A percentile compares a stretch with the other conserved stretches of the same genome.
Evolutionary conservation across 2,113 vertebrate genomes (phyloP).

Genomic region (Microtus ochrogaster): DNA sequence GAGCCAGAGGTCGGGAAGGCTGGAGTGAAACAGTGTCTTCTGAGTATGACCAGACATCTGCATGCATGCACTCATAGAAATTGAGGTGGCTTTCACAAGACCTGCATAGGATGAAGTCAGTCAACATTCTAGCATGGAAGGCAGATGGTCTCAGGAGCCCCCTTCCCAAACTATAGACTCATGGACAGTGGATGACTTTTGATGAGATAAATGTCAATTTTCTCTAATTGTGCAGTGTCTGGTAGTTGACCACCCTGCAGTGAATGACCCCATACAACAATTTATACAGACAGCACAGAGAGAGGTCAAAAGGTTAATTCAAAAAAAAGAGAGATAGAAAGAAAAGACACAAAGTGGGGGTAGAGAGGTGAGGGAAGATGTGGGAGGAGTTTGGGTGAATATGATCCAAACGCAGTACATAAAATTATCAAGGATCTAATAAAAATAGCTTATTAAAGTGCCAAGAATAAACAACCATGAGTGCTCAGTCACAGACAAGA

Average conservation of each 20-base stretch:
- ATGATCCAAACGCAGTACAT: not conserved
- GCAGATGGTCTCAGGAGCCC: not conserved
- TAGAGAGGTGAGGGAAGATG: not conserved
- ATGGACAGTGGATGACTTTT: not conserved
- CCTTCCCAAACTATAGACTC: not conserved
- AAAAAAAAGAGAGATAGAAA: not conserved
- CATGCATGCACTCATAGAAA: not conserved
- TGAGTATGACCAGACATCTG: not conserved
- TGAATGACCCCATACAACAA: not conserved
- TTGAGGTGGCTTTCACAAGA: not conserved
- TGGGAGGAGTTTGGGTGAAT: not conserved
- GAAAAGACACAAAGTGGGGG: not conserved
- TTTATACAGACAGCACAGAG: not conserved
- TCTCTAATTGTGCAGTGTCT: not conserved
- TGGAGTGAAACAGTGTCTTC: not conserved
- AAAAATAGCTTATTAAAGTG: not conserved
- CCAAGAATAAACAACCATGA: not conserved
- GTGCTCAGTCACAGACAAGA: not conserved
- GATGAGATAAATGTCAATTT: not conserved
- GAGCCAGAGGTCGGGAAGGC: not conserved
- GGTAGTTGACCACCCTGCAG: not conserved
- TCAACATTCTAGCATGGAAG: not conserved
- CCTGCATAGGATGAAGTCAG: not conserved
- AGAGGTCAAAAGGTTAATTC: not conserved
- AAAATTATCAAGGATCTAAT: not conserved